Evolutionary conservation across 2,797 vertebrate genomes (phyloP), one percentile per base, ranked within the genome.

Genomic region (Lagocephalus sceleratus): DNA sequence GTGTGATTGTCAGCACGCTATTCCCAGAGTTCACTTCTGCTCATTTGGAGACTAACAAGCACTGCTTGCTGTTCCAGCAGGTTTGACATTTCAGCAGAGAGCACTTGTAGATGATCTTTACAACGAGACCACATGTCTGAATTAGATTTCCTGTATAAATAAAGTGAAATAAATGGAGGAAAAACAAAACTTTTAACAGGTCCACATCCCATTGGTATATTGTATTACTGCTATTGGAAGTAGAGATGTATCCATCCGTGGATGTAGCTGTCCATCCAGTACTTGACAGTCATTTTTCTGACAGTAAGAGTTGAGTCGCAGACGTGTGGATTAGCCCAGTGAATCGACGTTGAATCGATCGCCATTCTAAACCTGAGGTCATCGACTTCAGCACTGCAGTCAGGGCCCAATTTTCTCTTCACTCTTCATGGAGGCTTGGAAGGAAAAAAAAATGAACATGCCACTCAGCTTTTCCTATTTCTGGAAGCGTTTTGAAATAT

Each of bases 311-410:
- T 9, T 11, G 10, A 44, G 42, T 20, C 42, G 1, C 5, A 7
- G n/a, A 63, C 53, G 15, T 25, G 39, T 42, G 53, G 25, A 52
- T 57, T 17, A 48, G 23, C 7, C 39, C 46, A 49, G 47, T 70
- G 11, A 51, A 41, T 67, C 43, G 17, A 51, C 22, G 3, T 23
- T 38, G 26, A 32, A 57, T 49, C 23, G 19, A 54, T 46, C 0
- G 3, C n/a, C 6, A 51, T 50, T n/a, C 42, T 2, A 7, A 68
- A 60, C 20, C 4, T 1, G 43, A 56, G 6, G 2, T 35, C 41
- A 39, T n/a, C 7, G 40, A 29, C 15, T 44, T 15, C n/a, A 51
- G 48, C 26, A 20, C 39, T 21, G 43, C n/a, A 2, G 26, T 35
- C 52, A 12, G 17, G 45, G 17, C 40, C 48, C 29, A 15, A 43